Evolutionary conservation across 2,113 vertebrate genomes (phyloP).

Genomic region (Oryzias javanicus): DNA sequence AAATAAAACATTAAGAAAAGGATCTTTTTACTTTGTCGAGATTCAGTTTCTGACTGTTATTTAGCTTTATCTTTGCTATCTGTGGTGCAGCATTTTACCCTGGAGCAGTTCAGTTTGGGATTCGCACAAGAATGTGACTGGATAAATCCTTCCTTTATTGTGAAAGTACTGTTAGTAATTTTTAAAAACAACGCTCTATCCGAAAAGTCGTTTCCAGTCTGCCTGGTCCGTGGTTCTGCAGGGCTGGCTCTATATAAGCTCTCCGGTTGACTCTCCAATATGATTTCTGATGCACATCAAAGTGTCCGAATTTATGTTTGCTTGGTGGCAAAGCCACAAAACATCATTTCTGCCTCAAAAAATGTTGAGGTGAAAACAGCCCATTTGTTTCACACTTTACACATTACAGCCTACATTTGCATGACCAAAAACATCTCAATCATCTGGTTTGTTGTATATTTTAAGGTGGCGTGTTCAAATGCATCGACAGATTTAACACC

Average conservation of each 20-base stretch:
- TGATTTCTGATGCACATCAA: neutral
- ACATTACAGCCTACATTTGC: neutral
- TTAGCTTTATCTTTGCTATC: too few species aligned
- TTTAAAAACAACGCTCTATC: too few species aligned
- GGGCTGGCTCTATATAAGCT: neutral
- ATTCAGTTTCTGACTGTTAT: too few species aligned
- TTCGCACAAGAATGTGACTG: too few species aligned
- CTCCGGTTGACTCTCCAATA: neutral
- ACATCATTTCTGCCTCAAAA: neutral
- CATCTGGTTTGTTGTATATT: constrained; percentile 1
- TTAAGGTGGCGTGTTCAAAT: constrained; percentile 7
- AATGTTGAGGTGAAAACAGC: neutral
- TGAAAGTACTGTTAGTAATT: too few species aligned
- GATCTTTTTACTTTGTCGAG: too few species aligned
- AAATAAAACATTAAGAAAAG: too few species aligned
- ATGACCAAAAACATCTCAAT: constrained; percentile 16
- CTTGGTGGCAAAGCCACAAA: neutral
- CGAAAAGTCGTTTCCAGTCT: too few species aligned
- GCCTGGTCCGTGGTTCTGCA: too few species aligned
- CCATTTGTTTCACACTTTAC: neutral
- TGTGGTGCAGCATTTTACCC: too few species aligned
- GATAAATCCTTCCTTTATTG: too few species aligned
- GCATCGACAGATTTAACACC: constrained; percentile 26
- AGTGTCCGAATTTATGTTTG: neutral
- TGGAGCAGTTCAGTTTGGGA: too few species aligned